A percentile compares a stretch with the other conserved stretches of the same genome.
Evolutionary conservation across 2,797 vertebrate species (phyloP).

Genomic region (Gastrophryne carolinensis): DNA sequence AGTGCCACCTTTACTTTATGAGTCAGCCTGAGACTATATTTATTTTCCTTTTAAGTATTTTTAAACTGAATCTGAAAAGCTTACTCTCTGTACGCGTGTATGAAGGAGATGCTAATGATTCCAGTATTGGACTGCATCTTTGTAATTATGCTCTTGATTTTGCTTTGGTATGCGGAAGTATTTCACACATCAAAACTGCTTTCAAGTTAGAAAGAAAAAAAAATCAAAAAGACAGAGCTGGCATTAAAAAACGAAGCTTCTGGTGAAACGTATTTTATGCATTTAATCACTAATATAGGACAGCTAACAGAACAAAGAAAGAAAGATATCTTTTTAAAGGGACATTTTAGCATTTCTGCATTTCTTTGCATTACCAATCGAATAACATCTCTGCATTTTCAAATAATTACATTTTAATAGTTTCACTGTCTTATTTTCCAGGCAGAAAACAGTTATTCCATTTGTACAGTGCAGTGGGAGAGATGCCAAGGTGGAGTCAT

Average conservation of each 20-base stretch:
- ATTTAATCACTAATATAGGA: not conserved
- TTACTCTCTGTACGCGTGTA: not conserved
- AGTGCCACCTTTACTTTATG: not conserved
- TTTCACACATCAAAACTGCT: constrained; percentile 5
- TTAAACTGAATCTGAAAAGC: not conserved
- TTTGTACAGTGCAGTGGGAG: too few relatives aligned
- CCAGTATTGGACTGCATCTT: not conserved
- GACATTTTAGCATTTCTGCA: not conserved
- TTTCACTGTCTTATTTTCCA: too few relatives aligned
- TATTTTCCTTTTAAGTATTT: not conserved
- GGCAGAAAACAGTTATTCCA: too few relatives aligned
- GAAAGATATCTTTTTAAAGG: not conserved
- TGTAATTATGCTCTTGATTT: not conserved
- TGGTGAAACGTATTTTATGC: not conserved
- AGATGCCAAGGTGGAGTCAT: too few relatives aligned
- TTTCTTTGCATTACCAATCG: not conserved
- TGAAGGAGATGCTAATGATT: not conserved
- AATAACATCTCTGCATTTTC: not conserved
- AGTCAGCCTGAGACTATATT: not conserved
- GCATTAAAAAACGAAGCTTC: not conserved
- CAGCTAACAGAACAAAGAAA: not conserved
- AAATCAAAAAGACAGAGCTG: not conserved
- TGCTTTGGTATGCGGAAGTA: not conserved
- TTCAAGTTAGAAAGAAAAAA: not conserved
- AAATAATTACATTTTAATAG: not conserved